These are phyloP conservation scores for Pantala flavescens DNA, from an alignment of 1,140 invertebrate species.

Conservation along the genomic window DNA sequence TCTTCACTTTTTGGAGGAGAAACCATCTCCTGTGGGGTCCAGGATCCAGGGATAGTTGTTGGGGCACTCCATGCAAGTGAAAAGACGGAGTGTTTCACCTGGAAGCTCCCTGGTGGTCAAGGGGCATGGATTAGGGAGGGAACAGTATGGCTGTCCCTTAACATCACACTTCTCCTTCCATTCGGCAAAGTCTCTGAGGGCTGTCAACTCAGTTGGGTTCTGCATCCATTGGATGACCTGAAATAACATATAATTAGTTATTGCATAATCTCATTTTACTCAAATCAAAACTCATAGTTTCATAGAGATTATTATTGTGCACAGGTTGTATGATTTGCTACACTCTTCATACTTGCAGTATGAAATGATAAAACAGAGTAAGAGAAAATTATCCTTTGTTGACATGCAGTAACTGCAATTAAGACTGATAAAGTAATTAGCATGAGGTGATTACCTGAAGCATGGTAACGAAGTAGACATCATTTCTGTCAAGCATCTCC, in stretches of 20 bases:
- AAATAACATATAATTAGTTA: slow-evolving; percentile 16
- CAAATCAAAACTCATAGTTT: too few species aligned
- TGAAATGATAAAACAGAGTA: too few species aligned
- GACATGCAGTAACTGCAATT: too few species aligned
- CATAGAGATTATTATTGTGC: too few species aligned
- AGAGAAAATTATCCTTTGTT: too few species aligned
- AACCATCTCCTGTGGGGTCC: slow-evolving; percentile 88
- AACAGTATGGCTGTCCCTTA: slow-evolving; percentile 86
- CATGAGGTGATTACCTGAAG: too few species aligned
- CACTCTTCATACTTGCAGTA: too few species aligned
- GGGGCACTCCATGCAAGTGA: slow-evolving; percentile 92
- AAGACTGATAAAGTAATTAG: too few species aligned
- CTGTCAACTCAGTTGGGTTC: slow-evolving; percentile 78
- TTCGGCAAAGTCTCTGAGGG: slow-evolving; percentile 79
- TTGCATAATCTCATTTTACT: too few species aligned
- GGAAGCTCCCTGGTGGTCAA: slow-evolving; percentile 81
- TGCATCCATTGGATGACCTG: slow-evolving; percentile 96
- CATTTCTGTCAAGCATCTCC: slow-evolving; percentile 77
- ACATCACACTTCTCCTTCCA: slow-evolving; percentile 95
- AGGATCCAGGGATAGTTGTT: slow-evolving; percentile 93
- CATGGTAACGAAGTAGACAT: slow-evolving; percentile 91
- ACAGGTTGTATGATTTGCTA: too few species aligned
- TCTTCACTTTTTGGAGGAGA: slow-evolving; percentile 61
- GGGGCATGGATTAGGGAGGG: slow-evolving; percentile 79
- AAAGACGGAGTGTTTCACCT: slow-evolving; percentile 81